These are phyloP conservation scores for Ciconia nigra DNA, from an alignment of 2,797 vertebrate genomes.

Conservation along the genomic window DNA sequence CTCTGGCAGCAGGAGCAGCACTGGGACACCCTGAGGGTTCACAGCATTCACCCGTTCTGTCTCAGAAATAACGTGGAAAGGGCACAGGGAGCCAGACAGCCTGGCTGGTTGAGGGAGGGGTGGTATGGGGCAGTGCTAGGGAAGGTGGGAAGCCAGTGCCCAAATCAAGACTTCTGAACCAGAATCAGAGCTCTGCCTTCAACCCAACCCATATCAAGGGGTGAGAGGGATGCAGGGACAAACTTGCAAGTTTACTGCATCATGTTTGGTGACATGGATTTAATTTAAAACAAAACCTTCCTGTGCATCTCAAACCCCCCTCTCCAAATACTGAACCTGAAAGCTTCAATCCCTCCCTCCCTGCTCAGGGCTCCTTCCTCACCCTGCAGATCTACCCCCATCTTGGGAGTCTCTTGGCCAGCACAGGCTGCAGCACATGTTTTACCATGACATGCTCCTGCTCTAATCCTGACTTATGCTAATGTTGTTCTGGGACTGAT, in stretches of 20 bases:
- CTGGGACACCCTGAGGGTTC: not conserved
- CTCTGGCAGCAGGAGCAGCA: not conserved
- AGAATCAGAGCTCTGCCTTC: not conserved
- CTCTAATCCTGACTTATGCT: not conserved
- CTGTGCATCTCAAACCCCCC: accelerated
- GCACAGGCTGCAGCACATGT: not conserved
- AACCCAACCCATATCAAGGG: not conserved
- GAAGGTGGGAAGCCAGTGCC: not conserved
- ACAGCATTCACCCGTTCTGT: not conserved
- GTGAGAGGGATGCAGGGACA: not conserved
- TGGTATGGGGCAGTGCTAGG: not conserved
- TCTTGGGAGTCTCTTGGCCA: not conserved
- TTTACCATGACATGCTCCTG: not conserved
- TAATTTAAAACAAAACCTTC: not conserved
- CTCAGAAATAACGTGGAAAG: not conserved
- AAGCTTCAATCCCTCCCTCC: not conserved
- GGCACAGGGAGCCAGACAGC: not conserved
- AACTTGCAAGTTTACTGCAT: not conserved
- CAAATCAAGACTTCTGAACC: not conserved
- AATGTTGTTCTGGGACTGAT: not conserved
- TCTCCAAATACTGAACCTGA: not conserved
- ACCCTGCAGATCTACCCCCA: not conserved
- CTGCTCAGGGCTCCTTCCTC: not conserved
- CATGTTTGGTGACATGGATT: not conserved
- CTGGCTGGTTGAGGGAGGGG: not conserved